A percentile compares a stretch with the other conserved stretches of the same genome.
phyloP scores from a whole-genome alignment of 1,140 invertebrate species.

The Drosophila athabasca region DNA sequence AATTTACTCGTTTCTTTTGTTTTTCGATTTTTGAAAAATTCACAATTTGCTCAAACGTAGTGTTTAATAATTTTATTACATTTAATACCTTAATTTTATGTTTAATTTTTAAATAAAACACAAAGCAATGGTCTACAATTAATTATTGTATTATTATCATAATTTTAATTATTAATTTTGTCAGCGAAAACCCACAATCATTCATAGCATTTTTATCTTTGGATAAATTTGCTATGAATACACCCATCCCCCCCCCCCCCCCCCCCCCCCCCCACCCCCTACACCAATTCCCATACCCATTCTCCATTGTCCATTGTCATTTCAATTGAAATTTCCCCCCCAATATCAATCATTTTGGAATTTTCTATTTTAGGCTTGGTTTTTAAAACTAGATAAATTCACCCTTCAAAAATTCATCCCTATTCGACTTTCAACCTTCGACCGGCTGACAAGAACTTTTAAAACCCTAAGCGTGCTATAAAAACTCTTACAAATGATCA shows the following conservation, averaged over 20 bases:
- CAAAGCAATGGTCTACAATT: slow-evolving; percentile 42
- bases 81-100: slow-evolving; percentile 23
- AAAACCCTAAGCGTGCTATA: slow-evolving; percentile 45
- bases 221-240: slow-evolving; percentile 56
- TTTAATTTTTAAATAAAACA: slow-evolving; percentile 51
- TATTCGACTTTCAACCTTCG: no score
- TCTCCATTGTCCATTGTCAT: slow-evolving; percentile 5
- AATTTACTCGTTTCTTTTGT: background rate
- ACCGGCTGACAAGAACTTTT: slow-evolving; percentile 14
- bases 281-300: background rate
- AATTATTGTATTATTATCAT: slow-evolving; percentile 50
- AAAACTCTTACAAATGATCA: slow-evolving; percentile 22
- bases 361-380: slow-evolving; percentile 74
- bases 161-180: slow-evolving; percentile 21
- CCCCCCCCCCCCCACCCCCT: background rate
- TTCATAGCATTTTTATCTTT: slow-evolving; percentile 58
- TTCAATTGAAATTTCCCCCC: background rate
- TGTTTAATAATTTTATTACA: slow-evolving; percentile 47
- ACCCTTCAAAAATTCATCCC: slow-evolving; percentile 12
- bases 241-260: background rate
- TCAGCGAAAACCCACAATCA: slow-evolving; percentile 13
- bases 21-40: slow-evolving; percentile 46
- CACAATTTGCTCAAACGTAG: slow-evolving; percentile 34
- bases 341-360: slow-evolving; percentile 37
- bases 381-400: slow-evolving; percentile 76